Evolutionary conservation across 2,888 invertebrate species (phyloP).

Genomic region (Ophion ventricosus): DNA sequence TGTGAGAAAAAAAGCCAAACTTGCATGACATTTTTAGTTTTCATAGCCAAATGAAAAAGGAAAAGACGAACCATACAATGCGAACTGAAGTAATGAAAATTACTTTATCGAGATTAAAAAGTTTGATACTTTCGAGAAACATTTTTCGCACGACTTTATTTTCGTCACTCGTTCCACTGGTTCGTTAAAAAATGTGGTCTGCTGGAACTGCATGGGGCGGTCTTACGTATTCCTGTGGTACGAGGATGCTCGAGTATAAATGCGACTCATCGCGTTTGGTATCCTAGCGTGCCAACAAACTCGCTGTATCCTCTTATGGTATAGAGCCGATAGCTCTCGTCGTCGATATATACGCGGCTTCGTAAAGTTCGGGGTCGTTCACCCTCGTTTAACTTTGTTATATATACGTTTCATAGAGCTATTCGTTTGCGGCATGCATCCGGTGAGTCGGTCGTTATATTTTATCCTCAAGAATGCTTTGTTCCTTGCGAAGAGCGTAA

Average conservation of each 20-base stretch:
- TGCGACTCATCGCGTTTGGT: constrained; percentile 51
- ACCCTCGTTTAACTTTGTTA: constrained; percentile 26
- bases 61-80: not conserved
- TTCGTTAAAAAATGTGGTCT: constrained; percentile 1
- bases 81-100: not conserved
- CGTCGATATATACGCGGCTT: constrained; percentile 26
- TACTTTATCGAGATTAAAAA: not conserved
- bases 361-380: constrained; percentile 37
- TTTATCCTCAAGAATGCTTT: not conserved
- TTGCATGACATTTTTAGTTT: not conserved
- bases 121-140: too few relatives aligned
- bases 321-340: constrained; percentile 27
- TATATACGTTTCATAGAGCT: constrained; percentile 13
- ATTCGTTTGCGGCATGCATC: not conserved
- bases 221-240: constrained; percentile 65
- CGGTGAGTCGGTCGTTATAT: not conserved
- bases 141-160: not conserved
- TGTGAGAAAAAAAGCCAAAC: not conserved
- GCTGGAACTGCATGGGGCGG: constrained; percentile 1
- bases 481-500: not conserved
- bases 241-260: constrained; percentile 56
- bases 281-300: constrained; percentile 53
- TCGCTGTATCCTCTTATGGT: constrained; percentile 37
- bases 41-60: not conserved
- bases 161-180: not conserved